A percentile compares a stretch with the other conserved stretches of the same genome.
Conservation (phyloP, 2,113 vertebrate genomes). For the Semnopithecus entellus region DNA sequence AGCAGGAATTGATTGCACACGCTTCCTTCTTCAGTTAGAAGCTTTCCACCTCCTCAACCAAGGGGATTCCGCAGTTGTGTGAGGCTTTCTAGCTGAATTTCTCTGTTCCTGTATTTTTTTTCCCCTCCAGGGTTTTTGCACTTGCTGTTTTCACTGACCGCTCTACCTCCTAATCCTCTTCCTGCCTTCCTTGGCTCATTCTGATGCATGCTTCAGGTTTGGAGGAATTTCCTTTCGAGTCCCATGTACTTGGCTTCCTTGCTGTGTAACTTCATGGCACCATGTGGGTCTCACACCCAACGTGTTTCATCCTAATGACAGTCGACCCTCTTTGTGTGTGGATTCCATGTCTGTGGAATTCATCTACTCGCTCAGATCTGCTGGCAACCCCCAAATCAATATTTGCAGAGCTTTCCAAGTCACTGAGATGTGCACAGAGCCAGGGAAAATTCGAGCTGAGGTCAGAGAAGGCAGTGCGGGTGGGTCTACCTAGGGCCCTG, state of each 20-base stretch:
- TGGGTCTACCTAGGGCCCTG: too few species aligned
- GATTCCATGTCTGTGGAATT: background rate
- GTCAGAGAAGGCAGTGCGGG: too few species aligned
- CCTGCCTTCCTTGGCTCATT: background rate
- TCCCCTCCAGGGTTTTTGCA: background rate
- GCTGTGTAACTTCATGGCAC: background rate
- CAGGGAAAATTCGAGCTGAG: background rate
- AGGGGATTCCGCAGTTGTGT: background rate
- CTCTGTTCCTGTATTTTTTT: background rate
- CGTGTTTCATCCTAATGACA: accelerated
- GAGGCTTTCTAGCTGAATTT: background rate
- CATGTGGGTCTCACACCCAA: background rate
- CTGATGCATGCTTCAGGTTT: too few species aligned
- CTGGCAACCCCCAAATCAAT: background rate
- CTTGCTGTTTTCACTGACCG: background rate
- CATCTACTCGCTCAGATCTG: too few species aligned
- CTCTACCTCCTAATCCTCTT: too few species aligned
- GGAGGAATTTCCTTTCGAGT: background rate
- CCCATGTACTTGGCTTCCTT: accelerated
- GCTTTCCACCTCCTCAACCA: background rate
- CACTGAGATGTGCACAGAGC: background rate
- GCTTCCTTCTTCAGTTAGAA: background rate
- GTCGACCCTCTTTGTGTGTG: too few species aligned
- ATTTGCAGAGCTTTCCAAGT: background rate
- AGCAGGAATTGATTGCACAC: background rate